Conservation (phyloP, 2,888 invertebrate species). For the Dicranocentrus wangi region DNA sequence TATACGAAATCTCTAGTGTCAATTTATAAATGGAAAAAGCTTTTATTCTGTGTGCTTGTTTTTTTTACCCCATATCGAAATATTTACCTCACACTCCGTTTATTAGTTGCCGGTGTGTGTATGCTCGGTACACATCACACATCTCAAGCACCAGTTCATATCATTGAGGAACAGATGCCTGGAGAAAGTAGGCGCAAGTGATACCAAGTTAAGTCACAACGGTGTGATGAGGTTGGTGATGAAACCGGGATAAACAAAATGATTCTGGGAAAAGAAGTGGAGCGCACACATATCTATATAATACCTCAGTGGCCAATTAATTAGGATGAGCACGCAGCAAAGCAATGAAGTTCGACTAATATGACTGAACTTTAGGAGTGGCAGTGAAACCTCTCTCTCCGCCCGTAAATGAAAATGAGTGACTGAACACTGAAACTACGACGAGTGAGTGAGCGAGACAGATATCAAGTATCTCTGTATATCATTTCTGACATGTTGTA, state of each 20-base stretch:
- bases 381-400: not conserved
- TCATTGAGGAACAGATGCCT: not conserved
- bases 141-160: too few species aligned
- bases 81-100: too few species aligned
- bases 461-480: conserved; percentile 1
- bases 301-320: conserved; percentile 46
- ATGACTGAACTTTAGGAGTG: conserved; percentile 20
- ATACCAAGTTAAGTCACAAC: too few species aligned
- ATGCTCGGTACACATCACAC: too few species aligned
- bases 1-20: too few species aligned
- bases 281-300: conserved; percentile 10
- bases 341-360: conserved; percentile 39
- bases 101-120: too few species aligned
- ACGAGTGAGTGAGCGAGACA: not conserved
- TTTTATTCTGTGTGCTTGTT: too few species aligned
- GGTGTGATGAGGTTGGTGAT: not conserved
- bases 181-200: not conserved
- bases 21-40: too few species aligned
- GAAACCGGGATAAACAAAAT: not conserved
- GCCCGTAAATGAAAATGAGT: conserved; percentile 10
- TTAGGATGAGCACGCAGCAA: conserved; percentile 43
- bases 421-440: too few species aligned
- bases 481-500: too few species aligned
- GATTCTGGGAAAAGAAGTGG: not conserved
- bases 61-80: too few species aligned